A percentile compares a stretch with the other conserved stretches of the same genome.
Evolutionary conservation across 2,797 vertebrate species (phyloP).

Genomic region (Labeo calbasu): DNA sequence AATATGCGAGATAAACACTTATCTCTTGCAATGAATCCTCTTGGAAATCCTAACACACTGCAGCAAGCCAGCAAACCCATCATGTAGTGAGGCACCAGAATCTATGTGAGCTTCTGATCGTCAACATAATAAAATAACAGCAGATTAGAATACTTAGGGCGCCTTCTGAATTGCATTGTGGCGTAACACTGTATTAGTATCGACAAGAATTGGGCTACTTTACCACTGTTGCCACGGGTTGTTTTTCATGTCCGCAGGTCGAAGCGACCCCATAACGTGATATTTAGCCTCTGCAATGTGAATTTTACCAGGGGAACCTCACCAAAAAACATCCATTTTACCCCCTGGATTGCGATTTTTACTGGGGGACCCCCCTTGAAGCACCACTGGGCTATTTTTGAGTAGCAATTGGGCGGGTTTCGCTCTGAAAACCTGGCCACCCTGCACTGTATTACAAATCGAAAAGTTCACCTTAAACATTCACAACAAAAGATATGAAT

Average conservation of each 20-base stretch:
- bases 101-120: constrained; percentile 11
- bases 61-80: constrained; percentile 33
- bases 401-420: too few species aligned
- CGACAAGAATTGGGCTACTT: too few species aligned
- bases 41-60: constrained; percentile 73
- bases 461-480: neutral
- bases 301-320: too few species aligned
- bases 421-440: too few species aligned
- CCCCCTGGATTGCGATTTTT: too few species aligned
- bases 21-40: constrained; percentile 76
- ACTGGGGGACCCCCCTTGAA: too few species aligned
- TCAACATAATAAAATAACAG: constrained; percentile 38
- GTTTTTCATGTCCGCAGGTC: too few species aligned
- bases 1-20: constrained; percentile 79
- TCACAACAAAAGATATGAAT: neutral
- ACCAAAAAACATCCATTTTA: too few species aligned
- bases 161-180: neutral
- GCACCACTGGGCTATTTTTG: too few species aligned
- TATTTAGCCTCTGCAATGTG: too few species aligned
- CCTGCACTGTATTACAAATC: neutral
- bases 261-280: too few species aligned
- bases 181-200: neutral
- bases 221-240: too few species aligned
- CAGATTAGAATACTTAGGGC: constrained; percentile 7
- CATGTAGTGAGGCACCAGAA: neutral